Evolutionary conservation across 2,113 vertebrate genomes (phyloP), one percentile per base, ranked within the genome.

Genomic region (Paradisaea rubra): DNA sequence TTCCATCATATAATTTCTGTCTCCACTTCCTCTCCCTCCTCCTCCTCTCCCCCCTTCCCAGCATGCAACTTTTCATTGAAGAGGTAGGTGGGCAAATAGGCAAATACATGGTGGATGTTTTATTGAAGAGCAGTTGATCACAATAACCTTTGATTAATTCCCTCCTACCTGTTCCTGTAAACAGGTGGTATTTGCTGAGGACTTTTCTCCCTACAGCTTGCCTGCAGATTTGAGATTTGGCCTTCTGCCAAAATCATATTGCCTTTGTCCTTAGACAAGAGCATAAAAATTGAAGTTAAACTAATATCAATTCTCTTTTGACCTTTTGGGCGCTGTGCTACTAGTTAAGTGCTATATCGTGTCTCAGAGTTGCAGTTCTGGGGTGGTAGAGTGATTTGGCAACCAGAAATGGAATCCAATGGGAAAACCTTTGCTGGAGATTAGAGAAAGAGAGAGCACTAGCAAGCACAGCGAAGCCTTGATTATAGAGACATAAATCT

Each of bases 271-370:
- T 92, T 94, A 63, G 64, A 27, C 71, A 95, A 89, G 73, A 94
- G 57, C 42, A 94, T 84, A 80, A 92, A 94, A 80, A 65, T 83
- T 95, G 93, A 95, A 94, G 96, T 93, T 89, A 96, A 94, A 69
- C 60, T 95, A 95, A 76, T 90, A 95, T 68, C 33, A 88, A 88
- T 80, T 92, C 13, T 54, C 42, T 81, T 95, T 94, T 93, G 90
- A 95, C 77, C 84, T 97, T 95, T 80, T 57, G 41, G 56, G 37
- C 64, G 90, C 33, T 73, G 56, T 86, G 61, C 89, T 89, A 81
- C 86, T 83, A 92, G 78, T 94, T 80, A 91, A 97, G 28, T 68
- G 17, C 56, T 81, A 22, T 63, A 65, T 18, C 42, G n/a, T 84
- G 42, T 69, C 63, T 89, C 50, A 60, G 16, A 81, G 85, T 33